A percentile compares a stretch with the other conserved stretches of the same genome.
phyloP scores from a whole-genome alignment of 2,888 invertebrate species.

The Quadroppia sp. region DNA sequence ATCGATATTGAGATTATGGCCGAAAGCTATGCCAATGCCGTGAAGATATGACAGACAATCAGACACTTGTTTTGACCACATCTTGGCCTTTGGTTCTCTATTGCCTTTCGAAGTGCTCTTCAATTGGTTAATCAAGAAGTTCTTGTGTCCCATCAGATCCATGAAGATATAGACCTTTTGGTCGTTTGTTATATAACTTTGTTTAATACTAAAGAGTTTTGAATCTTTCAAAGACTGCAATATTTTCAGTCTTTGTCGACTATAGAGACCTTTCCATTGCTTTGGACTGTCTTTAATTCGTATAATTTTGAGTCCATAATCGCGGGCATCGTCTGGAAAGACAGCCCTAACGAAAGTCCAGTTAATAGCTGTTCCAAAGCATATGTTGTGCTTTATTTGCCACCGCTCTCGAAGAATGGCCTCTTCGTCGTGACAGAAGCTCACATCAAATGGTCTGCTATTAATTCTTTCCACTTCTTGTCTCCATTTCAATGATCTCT shows the following conservation, averaged over 20 bases:
- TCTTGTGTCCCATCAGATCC: constrained; percentile 31
- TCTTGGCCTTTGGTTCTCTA: background rate
- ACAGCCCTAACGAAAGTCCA: constrained; percentile 14
- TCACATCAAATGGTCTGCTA: constrained; percentile 1
- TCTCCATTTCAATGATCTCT: background rate
- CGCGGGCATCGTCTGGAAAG: constrained; percentile 19
- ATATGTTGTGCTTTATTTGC: background rate
- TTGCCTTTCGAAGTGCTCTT: background rate
- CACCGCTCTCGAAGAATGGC: constrained; percentile 24
- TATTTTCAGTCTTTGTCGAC: background rate
- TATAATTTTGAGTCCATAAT: constrained; percentile 21
- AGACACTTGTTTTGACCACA: background rate
- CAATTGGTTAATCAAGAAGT: background rate
- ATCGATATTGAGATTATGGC: background rate
- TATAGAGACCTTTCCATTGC: background rate
- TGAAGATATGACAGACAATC: constrained; percentile 1
- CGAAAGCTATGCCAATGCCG: constrained; percentile 10
- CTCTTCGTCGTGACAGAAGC: background rate
- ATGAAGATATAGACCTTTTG: constrained; percentile 5
- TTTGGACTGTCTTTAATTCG: background rate
- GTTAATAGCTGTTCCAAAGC: background rate
- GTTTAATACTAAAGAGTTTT: background rate
- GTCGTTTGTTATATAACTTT: constrained; percentile 1
- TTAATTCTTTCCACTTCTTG: constrained; percentile 11
- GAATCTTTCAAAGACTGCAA: background rate